These are phyloP conservation scores for Parasteatoda tepidariorum DNA, from an alignment of 1,140 invertebrate genomes.

Conservation along the genomic window DNA sequence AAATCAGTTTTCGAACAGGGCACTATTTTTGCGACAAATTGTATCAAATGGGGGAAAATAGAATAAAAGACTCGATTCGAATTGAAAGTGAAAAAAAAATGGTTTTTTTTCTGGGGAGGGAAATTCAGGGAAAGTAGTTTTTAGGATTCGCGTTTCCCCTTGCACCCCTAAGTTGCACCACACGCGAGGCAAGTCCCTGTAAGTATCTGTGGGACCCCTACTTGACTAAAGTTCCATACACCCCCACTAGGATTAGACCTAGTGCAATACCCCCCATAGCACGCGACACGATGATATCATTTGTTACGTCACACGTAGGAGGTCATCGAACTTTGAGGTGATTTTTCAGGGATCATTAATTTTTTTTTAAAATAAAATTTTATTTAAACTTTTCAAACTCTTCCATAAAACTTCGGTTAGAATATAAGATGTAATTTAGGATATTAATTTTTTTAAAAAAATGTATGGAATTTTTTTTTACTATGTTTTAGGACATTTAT, in stretches of 20 bases:
- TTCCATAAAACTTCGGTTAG: too few relatives aligned
- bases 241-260: constrained; percentile 40
- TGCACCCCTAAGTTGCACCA: constrained; percentile 9
- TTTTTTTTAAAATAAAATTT: neutral
- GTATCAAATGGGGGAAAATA: constrained; percentile 45
- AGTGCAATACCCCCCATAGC: constrained; percentile 28
- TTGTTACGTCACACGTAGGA: constrained; percentile 35
- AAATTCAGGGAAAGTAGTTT: constrained; percentile 17
- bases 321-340: constrained; percentile 37
- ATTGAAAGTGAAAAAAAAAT: neutral
- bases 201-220: constrained; percentile 45
- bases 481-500: too few relatives aligned
- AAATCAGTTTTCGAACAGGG: constrained; percentile 32
- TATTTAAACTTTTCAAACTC: neutral
- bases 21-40: constrained; percentile 45
- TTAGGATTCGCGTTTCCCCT: neutral
- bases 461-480: too few relatives aligned
- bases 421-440: too few relatives aligned
- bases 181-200: constrained; percentile 23
- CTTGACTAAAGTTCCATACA: constrained; percentile 40
- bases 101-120: neutral
- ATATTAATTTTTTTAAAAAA: too few relatives aligned
- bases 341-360: neutral
- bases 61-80: constrained; percentile 23
- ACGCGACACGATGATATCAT: constrained; percentile 52